Base-by-base conservation (phyloP, 1,140 invertebrate genomes). In the Eriosoma lanigerum region DNA sequence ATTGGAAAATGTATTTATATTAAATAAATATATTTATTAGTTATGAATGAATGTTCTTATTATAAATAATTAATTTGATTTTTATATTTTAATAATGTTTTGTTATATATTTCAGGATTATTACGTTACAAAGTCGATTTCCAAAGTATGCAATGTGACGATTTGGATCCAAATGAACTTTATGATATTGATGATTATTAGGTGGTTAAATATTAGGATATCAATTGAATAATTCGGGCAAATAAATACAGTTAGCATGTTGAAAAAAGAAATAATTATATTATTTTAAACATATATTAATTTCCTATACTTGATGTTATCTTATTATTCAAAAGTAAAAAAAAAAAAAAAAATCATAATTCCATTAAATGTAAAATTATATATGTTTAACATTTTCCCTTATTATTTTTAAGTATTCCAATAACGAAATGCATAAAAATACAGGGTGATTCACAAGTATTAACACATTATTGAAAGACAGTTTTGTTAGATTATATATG, bases 101-200 rank as follows among this genome's bases (percentile, higher is more conserved):
- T 82, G 82, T 81, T 84, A 82, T 84, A 83, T 85, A 87, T 89
- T 89, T 19, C 89, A 97, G 96, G 96, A 86, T 92, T 99, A 84
- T 91, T 99, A 83, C 93, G 98, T 82, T 99, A 99, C 90, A 96
- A 98, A 89, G 97, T 99, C 83, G 97, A 99, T 89, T 97, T 99
- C 90, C 96, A 98, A 86, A 94, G 93, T 86, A 91, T 98, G 90
- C 96, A 98, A 86, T 89, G 94, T 84, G 93, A 96, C 84, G 94
- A 97, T 73, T 89, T 92, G 84, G 93, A 94, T 83, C 89, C 89
- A 81, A 92, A 94, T 84, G 93, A 93, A 83, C 88, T 92, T 83
- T 94, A 93, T 87, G 95, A 98, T 87, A 89, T 97, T 86, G 95
- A 97, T 86, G 96, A 97, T 86, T 98, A 97, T 88, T 97, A 93